Evolutionary conservation across 2,888 invertebrate genomes (phyloP), one percentile per base, ranked within the genome.

Genomic region (Troides helena): DNA sequence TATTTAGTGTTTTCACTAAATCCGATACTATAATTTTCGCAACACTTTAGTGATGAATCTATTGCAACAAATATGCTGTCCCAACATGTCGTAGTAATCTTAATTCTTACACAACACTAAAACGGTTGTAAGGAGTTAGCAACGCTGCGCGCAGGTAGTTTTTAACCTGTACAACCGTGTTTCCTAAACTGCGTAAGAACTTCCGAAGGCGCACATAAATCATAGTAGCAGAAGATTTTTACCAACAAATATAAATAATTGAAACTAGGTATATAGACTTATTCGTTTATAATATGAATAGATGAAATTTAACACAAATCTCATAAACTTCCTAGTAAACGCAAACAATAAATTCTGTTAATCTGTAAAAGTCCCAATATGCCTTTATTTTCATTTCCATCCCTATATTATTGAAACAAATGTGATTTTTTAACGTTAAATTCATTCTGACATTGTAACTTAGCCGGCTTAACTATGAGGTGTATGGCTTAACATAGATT

Each of bases 151-250:
- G 18, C 18, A 65, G n/a, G 23, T 46, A 69, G 61, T 18, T 30
- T 58, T 59, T 68, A 69, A 1, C 21, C 36, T 53, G 10, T 21
- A 68, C 14, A 36, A 59, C 56, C 65, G 46, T 65, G 30, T 57
- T 69, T 69, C 69, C 65, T 62, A 1, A n/a, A 57, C 67, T 69
- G 57, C 62, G 62, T 58, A 65, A 69, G 58, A 46, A 46, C 30
- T 62, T 69, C 58, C 69, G 61, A 62, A 56, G 65, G 61, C 61
- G 56, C 5, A 36, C 6, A 6, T n/a, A 18, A 53, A 4, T 53
- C n/a, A 53, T 4, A 53, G 4, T 0, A 53, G 2, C n/a, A 6
- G n/a, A n/a, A n/a, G 53, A 53, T 53, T 18, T 53, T n/a, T n/a
- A 7, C 53, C 7, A 18, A 53, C n/a, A 5, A 14, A 18, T 18